Percentiles rank a stretch among this genome's conserved stretches.
Evolutionary conservation across 35 echinoderm and acorn worm species (phyloP).

Genomic region (Heliocidaris tuberculata): DNA sequence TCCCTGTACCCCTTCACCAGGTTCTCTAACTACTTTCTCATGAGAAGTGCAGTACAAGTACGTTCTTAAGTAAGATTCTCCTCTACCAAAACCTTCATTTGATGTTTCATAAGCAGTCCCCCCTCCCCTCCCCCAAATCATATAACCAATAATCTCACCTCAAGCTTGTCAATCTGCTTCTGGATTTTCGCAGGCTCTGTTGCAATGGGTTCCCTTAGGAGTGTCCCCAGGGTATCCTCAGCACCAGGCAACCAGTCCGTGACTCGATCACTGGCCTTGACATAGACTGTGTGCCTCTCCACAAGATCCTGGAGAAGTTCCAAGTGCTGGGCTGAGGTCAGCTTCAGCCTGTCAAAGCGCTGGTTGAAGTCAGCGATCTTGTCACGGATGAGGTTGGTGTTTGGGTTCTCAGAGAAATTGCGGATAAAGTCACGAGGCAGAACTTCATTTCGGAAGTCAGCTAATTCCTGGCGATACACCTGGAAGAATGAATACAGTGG

Average conservation of each 20-base stretch:
- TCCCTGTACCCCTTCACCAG: no score
- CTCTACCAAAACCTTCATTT: no score
- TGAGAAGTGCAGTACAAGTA: no score
- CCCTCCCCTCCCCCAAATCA: no score
- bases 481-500: not conserved
- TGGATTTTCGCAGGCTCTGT: constrained; percentile 74
- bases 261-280: constrained; percentile 57
- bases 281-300: constrained; percentile 56
- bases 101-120: no score
- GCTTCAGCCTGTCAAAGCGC: constrained; percentile 65
- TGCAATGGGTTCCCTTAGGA: constrained; percentile 66
- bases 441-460: constrained; percentile 66
- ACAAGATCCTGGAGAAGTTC: constrained; percentile 70
- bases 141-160: constrained; percentile 39
- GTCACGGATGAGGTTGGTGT: constrained; percentile 68
- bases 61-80: no score
- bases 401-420: constrained; percentile 80
- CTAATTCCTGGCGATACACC: constrained; percentile 74
- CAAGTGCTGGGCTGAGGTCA: constrained; percentile 58
- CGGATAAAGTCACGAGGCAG: constrained; percentile 71
- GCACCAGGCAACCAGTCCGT: constrained; percentile 76
- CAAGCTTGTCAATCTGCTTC: constrained; percentile 84
- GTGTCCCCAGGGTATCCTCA: constrained; percentile 65
- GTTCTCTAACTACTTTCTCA: no score
- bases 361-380: constrained; percentile 63